Base-by-base conservation (phyloP, 2,797 vertebrate genomes). In the Danio tinwini region DNA sequence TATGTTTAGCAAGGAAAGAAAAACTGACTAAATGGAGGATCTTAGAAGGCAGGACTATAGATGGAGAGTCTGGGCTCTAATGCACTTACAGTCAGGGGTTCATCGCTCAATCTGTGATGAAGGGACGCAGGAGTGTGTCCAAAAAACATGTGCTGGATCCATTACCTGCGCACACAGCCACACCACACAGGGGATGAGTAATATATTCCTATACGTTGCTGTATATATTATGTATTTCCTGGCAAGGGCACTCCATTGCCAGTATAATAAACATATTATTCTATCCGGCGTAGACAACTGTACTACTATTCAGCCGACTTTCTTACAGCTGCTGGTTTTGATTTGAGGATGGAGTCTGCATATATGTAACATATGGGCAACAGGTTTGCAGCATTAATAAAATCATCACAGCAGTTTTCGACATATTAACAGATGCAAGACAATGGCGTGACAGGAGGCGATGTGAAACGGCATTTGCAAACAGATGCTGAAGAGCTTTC, bases 221-320 rank as follows among this genome's bases (percentile, higher is more conserved):
- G 81, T 87, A 82, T 83, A 85, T 84, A 87, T 80, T 84, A 80
- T 82, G 82, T 81, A 80, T 85, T 86, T 86, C 83, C 84, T 88
- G 87, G 88, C 86, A 86, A 82, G 77, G 84, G 75, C 85, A 83
- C 85, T 83, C 82, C 64, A 85, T 84, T 86, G 88, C 85, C 85
- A 85, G 81, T 82, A 83, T 81, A 85, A 87, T 87, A 87, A 87
- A 88, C 84, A 86, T 85, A 85, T 86, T 89, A 86, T 89, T 87
- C 80, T 85, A 80, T 68, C 65, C 81, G 47, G 78, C 63, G 69
- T 73, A 85, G 86, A 89, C 87, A 85, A 89, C 75, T 81, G 78
- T 83, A 83, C 80, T 76, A 83, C 86, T 88, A 84, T 89, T 86
- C 82, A 85, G 70, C 29, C 62, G 16, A 61, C 76, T 82, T 80